phyloP scores from a whole-genome alignment of 2,797 vertebrate species.

The Aulostomus chinensis region DNA sequence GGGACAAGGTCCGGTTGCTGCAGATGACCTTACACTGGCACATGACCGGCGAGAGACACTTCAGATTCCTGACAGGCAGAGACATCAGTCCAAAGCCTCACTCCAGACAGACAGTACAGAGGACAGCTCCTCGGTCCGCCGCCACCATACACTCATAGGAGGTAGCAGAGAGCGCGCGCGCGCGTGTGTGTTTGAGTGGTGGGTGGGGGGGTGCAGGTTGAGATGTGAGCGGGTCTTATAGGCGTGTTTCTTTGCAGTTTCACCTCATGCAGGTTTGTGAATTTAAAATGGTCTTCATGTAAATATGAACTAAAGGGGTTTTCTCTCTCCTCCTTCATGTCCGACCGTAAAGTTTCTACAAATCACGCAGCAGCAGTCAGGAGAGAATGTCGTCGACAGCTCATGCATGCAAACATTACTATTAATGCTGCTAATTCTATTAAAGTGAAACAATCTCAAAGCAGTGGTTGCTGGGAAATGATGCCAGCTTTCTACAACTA shows the following conservation, averaged over 20 bases:
- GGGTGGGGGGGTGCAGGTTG: slow-evolving; percentile 3
- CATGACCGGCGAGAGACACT: slow-evolving; percentile 86
- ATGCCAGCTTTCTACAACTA: not conserved
- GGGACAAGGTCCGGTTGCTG: slow-evolving; percentile 85
- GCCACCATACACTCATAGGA: slow-evolving; percentile 31
- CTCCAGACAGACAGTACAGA: too few species aligned
- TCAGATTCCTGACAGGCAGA: slow-evolving; percentile 79
- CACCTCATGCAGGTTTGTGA: too few species aligned
- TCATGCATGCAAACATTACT: too few species aligned
- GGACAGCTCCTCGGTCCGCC: slow-evolving; percentile 54
- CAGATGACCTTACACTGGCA: slow-evolving; percentile 89
- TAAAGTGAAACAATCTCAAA: not conserved
- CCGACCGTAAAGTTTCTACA: not conserved
- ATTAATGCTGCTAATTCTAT: too few species aligned
- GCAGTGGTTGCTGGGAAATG: slow-evolving; percentile 1
- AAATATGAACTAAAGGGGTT: too few species aligned
- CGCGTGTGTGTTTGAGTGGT: too few species aligned
- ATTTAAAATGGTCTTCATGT: too few species aligned
- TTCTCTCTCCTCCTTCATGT: too few species aligned
- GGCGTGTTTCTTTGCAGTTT: not conserved
- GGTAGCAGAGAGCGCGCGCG: slow-evolving; percentile 2
- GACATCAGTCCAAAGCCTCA: slow-evolving; percentile 76
- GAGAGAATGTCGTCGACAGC: too few species aligned
- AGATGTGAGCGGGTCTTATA: too few species aligned
- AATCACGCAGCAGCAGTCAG: not conserved